A percentile compares a stretch with the other conserved stretches of the same genome.
phyloP scores from a whole-genome alignment of 2,888 invertebrate species.

The Synergus laeviventris region DNA sequence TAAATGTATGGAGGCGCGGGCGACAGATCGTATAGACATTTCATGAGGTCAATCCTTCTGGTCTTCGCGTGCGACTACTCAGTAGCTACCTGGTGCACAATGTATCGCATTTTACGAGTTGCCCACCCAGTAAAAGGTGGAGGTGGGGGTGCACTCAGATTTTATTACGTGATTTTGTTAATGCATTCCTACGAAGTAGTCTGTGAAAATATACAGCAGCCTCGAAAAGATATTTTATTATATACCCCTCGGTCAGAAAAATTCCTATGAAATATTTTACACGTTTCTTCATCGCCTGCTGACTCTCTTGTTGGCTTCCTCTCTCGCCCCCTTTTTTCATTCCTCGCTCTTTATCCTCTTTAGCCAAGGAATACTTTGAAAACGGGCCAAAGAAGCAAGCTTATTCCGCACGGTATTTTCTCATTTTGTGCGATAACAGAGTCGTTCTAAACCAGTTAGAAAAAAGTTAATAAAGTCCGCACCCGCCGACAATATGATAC shows the following conservation, averaged over 20 bases:
- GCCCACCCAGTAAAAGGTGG: slow-evolving; percentile 41
- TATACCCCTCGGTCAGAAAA: slow-evolving; percentile 59
- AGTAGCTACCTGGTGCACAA: slow-evolving; percentile 63
- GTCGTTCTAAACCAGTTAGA: slow-evolving; percentile 52
- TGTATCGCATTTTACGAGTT: slow-evolving; percentile 71
- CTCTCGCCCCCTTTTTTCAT: background rate
- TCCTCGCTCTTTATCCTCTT: slow-evolving; percentile 14
- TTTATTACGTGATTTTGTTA: slow-evolving; percentile 75
- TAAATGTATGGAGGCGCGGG: slow-evolving; percentile 42
- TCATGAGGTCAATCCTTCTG: slow-evolving; percentile 68
- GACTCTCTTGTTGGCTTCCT: background rate
- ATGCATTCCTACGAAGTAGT: slow-evolving; percentile 64
- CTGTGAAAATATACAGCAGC: slow-evolving; percentile 49
- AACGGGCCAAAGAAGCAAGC: background rate
- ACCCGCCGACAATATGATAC: slow-evolving; percentile 62
- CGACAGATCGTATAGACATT: slow-evolving; percentile 49
- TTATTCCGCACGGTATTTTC: background rate
- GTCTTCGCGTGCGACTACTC: slow-evolving; percentile 62
- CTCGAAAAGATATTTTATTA: slow-evolving; percentile 61
- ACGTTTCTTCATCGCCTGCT: slow-evolving; percentile 47
- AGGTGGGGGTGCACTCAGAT: slow-evolving; percentile 63
- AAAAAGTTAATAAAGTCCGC: slow-evolving; percentile 67
- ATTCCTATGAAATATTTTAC: slow-evolving; percentile 68
- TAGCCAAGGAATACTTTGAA: slow-evolving; percentile 18
- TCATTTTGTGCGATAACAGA: slow-evolving; percentile 35